Conservation (phyloP, 2,113 vertebrate genomes). For the Origma solitaria region DNA sequence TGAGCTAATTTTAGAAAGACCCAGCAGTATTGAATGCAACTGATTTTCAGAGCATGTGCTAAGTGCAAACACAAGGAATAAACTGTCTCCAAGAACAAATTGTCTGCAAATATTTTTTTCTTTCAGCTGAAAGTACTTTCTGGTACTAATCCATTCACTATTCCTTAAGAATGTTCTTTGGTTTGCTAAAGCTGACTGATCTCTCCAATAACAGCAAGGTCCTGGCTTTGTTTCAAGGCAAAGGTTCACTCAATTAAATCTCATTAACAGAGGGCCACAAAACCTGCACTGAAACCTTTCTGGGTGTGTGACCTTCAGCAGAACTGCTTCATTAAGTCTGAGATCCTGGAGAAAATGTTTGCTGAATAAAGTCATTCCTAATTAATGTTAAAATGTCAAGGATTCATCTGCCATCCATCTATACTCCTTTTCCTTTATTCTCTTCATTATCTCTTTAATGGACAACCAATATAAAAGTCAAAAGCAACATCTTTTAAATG, state of each 20-base stretch:
- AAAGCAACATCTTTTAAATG: background rate
- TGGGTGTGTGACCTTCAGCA: background rate
- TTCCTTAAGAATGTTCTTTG: background rate
- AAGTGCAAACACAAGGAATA: background rate
- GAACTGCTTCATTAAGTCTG: slow-evolving; percentile 50
- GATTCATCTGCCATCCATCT: background rate
- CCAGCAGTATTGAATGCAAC: background rate
- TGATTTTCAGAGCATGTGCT: background rate
- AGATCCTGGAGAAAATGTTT: slow-evolving; percentile 48
- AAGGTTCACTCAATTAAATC: slow-evolving; percentile 14
- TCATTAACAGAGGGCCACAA: slow-evolving; percentile 1
- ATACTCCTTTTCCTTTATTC: background rate
- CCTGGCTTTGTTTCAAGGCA: background rate
- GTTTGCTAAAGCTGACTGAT: background rate
- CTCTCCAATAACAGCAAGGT: background rate
- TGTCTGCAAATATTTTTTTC: background rate
- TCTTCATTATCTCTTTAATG: slow-evolving; percentile 25
- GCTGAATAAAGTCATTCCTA: slow-evolving; percentile 33
- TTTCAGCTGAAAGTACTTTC: background rate
- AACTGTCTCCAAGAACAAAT: background rate
- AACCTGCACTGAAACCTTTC: background rate
- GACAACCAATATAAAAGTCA: background rate
- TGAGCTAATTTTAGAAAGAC: background rate
- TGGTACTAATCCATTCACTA: background rate
- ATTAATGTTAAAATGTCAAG: slow-evolving; percentile 50